Evolutionary conservation across 1,140 invertebrate species (phyloP).

Genomic region (Dreissena polymorpha): DNA sequence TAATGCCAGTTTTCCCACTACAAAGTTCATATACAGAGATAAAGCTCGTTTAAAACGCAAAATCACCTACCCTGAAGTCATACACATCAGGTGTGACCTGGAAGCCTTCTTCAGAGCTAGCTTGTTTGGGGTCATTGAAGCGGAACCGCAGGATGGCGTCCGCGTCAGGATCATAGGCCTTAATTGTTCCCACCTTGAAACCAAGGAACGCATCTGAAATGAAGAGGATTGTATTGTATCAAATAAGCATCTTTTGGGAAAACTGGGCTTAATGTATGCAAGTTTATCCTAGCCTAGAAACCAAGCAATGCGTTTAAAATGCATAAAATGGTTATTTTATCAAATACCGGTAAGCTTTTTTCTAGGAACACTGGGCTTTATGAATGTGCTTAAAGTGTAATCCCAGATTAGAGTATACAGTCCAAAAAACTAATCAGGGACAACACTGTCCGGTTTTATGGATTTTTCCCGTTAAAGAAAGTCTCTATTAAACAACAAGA

Average conservation of each 20-base stretch:
- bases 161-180: slow-evolving; percentile 28
- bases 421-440: too few relatives aligned
- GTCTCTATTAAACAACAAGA: too few relatives aligned
- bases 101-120: slow-evolving; percentile 30
- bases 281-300: too few relatives aligned
- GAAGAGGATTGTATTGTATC: neutral
- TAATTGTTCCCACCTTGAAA: slow-evolving; percentile 4
- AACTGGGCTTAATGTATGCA: neutral
- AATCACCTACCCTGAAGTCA: slow-evolving; percentile 40
- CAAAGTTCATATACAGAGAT: too few relatives aligned
- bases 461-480: too few relatives aligned
- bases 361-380: neutral
- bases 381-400: too few relatives aligned
- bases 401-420: too few relatives aligned
- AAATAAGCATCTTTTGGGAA: neutral
- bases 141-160: slow-evolving; percentile 28
- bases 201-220: slow-evolving; percentile 25
- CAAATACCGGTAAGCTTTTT: neutral
- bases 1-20: too few relatives aligned
- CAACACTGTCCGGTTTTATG: too few relatives aligned
- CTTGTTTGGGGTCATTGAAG: slow-evolving; percentile 23
- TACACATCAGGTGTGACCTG: slow-evolving; percentile 3
- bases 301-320: slow-evolving; percentile 18
- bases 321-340: neutral
- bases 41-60: too few relatives aligned